Conservation (phyloP, 2,113 vertebrate genomes). For the Siphamia tubifer region DNA sequence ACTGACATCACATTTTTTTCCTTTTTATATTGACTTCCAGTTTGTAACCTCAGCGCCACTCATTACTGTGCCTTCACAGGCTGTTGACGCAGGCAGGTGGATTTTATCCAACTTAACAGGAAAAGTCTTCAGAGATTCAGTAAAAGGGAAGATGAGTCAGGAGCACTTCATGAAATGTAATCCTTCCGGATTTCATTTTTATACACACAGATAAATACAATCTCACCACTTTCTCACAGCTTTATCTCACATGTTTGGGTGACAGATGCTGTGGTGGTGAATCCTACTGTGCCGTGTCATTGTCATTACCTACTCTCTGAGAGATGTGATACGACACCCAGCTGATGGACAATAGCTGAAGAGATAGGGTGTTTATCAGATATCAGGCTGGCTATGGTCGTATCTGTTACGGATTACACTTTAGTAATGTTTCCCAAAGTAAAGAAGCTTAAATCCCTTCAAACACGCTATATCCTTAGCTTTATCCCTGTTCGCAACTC, state of each 20-base stretch:
- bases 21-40: slow-evolving; percentile 12
- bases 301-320: slow-evolving; percentile 30
- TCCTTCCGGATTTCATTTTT: slow-evolving; percentile 34
- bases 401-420: slow-evolving; percentile 75
- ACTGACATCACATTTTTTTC: slow-evolving; percentile 30
- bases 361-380: slow-evolving; percentile 35
- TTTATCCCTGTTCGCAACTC: not conserved
- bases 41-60: slow-evolving; percentile 21
- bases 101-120: too few relatives aligned
- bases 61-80: not conserved
- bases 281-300: slow-evolving; percentile 12
- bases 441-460: slow-evolving; percentile 55
- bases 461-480: slow-evolving; percentile 32
- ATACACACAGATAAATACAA: not conserved
- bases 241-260: not conserved
- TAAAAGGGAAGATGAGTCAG: slow-evolving; percentile 13
- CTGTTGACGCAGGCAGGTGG: slow-evolving; percentile 30
- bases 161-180: not conserved
- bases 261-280: slow-evolving; percentile 33
- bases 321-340: slow-evolving; percentile 42
- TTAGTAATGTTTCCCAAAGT: slow-evolving; percentile 55
- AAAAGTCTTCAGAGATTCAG: too few relatives aligned
- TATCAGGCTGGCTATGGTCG: slow-evolving; percentile 15
- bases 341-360: slow-evolving; percentile 33
- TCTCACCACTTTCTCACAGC: not conserved